Conservation (phyloP, 2,113 vertebrate genomes). For the Neolamprologus falcicula region DNA sequence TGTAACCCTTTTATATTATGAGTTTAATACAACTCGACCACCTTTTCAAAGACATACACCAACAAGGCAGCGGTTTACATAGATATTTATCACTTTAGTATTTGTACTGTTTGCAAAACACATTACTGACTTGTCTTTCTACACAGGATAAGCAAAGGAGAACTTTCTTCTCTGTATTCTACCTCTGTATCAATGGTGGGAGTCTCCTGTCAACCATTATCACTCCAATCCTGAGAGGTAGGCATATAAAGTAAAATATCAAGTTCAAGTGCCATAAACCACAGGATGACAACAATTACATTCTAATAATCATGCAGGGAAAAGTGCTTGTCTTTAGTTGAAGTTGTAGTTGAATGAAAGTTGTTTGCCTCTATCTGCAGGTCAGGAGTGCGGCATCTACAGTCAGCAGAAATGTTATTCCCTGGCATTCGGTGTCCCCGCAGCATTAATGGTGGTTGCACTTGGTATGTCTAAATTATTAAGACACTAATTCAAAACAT, state of each 20-base stretch:
- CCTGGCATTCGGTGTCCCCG: conserved; percentile 91
- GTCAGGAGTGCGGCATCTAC: conserved; percentile 81
- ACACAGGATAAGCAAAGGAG: conserved; percentile 81
- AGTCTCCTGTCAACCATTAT: conserved; percentile 91
- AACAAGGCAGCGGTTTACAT: not conserved
- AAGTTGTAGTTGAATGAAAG: not conserved
- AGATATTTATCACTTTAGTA: not conserved
- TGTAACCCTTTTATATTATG: not conserved
- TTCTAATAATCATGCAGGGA: not conserved
- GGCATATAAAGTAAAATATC: not conserved
- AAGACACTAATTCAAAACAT: not conserved
- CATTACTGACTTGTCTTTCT: conserved; percentile 9
- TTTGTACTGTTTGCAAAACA: not conserved
- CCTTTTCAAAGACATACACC: not conserved
- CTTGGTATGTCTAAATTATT: conserved; percentile 66
- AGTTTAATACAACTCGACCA: not conserved
- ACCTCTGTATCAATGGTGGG: conserved; percentile 88
- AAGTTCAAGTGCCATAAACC: not conserved
- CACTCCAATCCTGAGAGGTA: conserved; percentile 89
- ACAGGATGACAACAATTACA: not conserved
- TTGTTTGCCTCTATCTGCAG: conserved; percentile 62
- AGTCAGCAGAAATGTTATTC: conserved; percentile 82
- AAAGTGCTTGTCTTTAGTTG: not conserved
- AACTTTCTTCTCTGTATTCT: conserved; percentile 93
- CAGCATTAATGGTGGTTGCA: conserved; percentile 83